These are phyloP conservation scores for Mallotus villosus DNA, from an alignment of 2,797 vertebrate genomes.

Conservation along the genomic window DNA sequence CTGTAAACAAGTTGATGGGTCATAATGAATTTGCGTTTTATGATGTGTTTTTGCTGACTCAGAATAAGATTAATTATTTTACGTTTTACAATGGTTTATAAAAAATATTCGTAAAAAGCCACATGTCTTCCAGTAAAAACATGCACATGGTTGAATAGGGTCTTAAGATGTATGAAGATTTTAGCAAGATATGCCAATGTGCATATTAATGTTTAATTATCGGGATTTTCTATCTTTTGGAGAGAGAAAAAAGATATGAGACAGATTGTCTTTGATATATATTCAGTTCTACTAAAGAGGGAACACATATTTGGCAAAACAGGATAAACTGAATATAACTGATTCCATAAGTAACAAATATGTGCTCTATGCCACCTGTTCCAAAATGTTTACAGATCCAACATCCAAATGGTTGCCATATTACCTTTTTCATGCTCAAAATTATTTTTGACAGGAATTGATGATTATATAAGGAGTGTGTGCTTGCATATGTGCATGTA, in stretches of 20 bases:
- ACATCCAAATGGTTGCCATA: conserved; percentile 21
- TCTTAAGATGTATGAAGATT: neutral
- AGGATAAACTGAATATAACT: conserved; percentile 19
- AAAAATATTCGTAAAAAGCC: conserved; percentile 24
- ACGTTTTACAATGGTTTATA: conserved; percentile 26
- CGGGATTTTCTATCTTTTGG: neutral
- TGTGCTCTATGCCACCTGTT: conserved; percentile 45
- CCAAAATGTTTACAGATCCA: conserved; percentile 24
- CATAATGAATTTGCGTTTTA: conserved; percentile 28
- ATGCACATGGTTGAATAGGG: conserved; percentile 2
- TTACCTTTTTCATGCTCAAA: neutral
- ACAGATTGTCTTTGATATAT: neutral
- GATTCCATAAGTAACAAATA: conserved; percentile 27
- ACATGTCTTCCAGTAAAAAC: conserved; percentile 17
- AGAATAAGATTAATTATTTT: conserved; percentile 31
- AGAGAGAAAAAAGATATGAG: neutral
- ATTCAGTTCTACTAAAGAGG: neutral
- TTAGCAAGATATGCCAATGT: neutral
- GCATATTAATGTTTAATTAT: neutral
- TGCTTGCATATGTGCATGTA: neutral
- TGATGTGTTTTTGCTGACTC: conserved; percentile 40
- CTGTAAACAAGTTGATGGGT: conserved; percentile 41
- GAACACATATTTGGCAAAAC: conserved; percentile 31
- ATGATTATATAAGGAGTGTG: neutral
- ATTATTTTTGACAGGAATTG: conserved; percentile 2